phyloP scores from a whole-genome alignment of 2,888 invertebrate species.

The Palloptera scutellata region DNA sequence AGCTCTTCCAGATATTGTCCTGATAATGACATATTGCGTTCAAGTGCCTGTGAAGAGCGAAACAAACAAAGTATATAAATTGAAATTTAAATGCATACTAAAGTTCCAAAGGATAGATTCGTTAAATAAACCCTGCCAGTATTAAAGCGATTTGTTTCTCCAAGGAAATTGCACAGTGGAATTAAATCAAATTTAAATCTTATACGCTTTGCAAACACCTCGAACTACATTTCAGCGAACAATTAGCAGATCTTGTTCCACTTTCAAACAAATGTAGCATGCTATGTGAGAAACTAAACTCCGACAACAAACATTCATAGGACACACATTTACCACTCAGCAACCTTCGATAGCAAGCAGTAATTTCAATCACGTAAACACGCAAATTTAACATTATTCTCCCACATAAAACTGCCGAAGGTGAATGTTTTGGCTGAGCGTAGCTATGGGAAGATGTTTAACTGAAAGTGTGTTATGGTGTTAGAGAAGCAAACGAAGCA shows the following conservation, averaged over 20 bases:
- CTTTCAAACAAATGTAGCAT: slow-evolving; percentile 1
- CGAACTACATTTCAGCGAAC: no score
- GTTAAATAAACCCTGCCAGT: slow-evolving; percentile 33
- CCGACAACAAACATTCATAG: not conserved
- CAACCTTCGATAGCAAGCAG: not conserved
- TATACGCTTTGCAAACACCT: not conserved
- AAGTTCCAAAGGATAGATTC: slow-evolving; percentile 30
- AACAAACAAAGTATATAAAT: slow-evolving; percentile 31
- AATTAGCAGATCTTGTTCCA: not conserved
- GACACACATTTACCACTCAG: not conserved
- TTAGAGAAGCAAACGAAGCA: no score
- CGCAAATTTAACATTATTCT: slow-evolving; percentile 49
- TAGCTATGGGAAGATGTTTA: no score
- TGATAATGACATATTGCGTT: slow-evolving; percentile 96
- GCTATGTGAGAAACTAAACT: not conserved
- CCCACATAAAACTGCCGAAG: slow-evolving; percentile 9
- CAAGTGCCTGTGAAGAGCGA: slow-evolving; percentile 73
- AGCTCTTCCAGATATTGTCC: slow-evolving; percentile 96
- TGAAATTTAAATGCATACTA: slow-evolving; percentile 17
- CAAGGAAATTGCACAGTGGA: slow-evolving; percentile 28
- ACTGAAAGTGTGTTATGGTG: no score
- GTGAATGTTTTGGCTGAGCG: no score
- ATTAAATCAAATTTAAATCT: slow-evolving; percentile 14
- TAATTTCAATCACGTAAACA: slow-evolving; percentile 38
- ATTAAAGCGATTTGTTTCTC: slow-evolving; percentile 20